Conservation (phyloP, 2,888 invertebrate genomes). For the Heliconius ismenius region DNA sequence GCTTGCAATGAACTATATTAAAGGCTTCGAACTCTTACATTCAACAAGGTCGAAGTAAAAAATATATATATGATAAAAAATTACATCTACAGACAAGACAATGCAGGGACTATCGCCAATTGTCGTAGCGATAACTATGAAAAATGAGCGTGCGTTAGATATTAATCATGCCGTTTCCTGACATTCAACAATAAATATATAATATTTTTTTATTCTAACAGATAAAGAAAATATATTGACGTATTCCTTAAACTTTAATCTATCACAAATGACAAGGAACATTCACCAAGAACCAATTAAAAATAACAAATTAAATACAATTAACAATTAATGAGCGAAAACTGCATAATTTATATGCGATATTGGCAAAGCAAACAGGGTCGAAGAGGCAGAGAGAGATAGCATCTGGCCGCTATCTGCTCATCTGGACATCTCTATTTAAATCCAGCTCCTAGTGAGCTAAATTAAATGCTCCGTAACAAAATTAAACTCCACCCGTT, state of each 20-base stretch:
- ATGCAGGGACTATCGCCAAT: slow-evolving; percentile 13
- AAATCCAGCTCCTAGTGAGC: slow-evolving; percentile 57
- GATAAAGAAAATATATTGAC: not conserved
- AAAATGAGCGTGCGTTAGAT: slow-evolving; percentile 5
- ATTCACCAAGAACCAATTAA: not conserved
- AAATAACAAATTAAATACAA: not conserved
- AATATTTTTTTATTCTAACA: too few species aligned
- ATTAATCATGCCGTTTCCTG: not conserved
- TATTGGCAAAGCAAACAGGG: slow-evolving; percentile 46
- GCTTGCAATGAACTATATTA: slow-evolving; percentile 53
- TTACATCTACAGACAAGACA: slow-evolving; percentile 7
- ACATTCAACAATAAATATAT: too few species aligned
- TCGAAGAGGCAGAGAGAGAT: slow-evolving; percentile 36
- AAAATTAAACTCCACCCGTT: slow-evolving; percentile 47
- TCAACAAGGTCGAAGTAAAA: slow-evolving; percentile 9
- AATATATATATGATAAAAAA: slow-evolving; percentile 5
- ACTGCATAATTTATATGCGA: not conserved
- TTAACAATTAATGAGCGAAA: slow-evolving; percentile 5
- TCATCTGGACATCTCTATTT: slow-evolving; percentile 76
- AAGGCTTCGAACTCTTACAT: slow-evolving; percentile 46
- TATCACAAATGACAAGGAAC: not conserved
- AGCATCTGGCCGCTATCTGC: slow-evolving; percentile 64
- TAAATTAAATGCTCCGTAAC: slow-evolving; percentile 55
- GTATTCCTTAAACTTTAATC: not conserved
- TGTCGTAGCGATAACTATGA: slow-evolving; percentile 29